phyloP scores from a whole-genome alignment of 2,797 vertebrate genomes.

The Diplodus puntazzo region DNA sequence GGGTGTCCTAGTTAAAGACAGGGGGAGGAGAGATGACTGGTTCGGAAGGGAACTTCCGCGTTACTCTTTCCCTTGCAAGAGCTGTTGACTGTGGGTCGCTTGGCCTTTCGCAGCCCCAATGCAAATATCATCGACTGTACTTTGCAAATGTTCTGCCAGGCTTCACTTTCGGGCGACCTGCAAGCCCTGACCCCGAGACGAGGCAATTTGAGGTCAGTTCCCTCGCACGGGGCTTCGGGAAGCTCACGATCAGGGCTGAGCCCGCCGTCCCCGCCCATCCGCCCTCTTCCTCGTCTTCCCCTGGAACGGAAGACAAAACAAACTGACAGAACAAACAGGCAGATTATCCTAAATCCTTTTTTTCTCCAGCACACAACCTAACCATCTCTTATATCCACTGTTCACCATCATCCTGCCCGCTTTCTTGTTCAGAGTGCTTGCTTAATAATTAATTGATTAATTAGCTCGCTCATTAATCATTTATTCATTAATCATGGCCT shows the following conservation, averaged over 20 bases:
- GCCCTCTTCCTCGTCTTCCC: conserved; percentile 44
- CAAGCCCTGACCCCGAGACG: conserved; percentile 41
- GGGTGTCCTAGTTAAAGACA: conserved; percentile 82
- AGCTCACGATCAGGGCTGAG: conserved; percentile 47
- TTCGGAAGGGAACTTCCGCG: conserved; percentile 51
- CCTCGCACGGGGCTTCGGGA: conserved; percentile 51
- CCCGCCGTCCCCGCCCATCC: conserved; percentile 51
- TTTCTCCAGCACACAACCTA: conserved; percentile 64
- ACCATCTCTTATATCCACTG: conserved; percentile 71
- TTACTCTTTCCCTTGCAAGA: conserved; percentile 44
- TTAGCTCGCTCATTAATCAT: conserved; percentile 89
- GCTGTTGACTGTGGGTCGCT: conserved; percentile 20
- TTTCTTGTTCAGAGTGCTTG: conserved; percentile 84
- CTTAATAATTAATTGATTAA: conserved; percentile 91
- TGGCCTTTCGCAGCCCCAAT: conserved; percentile 16
- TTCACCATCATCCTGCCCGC: conserved; percentile 70
- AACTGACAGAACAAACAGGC: conserved; percentile 76
- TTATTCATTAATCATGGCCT: conserved; percentile 89
- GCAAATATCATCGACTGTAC: conserved; percentile 32
- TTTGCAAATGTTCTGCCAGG: conserved; percentile 28
- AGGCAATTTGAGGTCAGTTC: conserved; percentile 48
- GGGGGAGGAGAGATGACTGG: conserved; percentile 47
- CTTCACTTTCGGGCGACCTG: conserved; percentile 25
- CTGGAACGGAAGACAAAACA: conserved; percentile 70
- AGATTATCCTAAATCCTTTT: conserved; percentile 69